Conservation (phyloP, 1,140 invertebrate species). For the Drosophila funebris region DNA sequence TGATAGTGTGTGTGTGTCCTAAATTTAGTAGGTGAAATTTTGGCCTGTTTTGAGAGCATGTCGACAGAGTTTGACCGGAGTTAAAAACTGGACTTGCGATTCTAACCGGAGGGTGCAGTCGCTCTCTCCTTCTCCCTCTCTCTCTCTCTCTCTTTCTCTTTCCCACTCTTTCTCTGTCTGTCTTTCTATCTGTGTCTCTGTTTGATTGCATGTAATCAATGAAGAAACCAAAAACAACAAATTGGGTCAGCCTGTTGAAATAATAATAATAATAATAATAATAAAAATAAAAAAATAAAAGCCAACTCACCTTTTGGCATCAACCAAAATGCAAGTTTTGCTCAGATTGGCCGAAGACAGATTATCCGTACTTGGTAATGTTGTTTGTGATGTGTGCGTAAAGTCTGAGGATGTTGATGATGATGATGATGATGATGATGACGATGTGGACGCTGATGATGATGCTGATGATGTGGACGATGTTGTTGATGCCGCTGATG, state of each 20-base stretch:
- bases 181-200: background rate
- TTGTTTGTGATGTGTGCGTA: conserved; percentile 76
- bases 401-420: conserved; percentile 68
- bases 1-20: conserved; percentile 28
- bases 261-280: background rate
- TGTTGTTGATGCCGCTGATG: conserved; percentile 25
- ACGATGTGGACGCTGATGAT: conserved; percentile 28
- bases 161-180: background rate
- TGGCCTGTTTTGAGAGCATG: conserved; percentile 31
- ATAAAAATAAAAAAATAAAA: conserved; percentile 10
- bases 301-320: conserved; percentile 74
- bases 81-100: conserved; percentile 25
- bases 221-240: background rate
- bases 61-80: conserved; percentile 5
- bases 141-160: background rate
- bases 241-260: conserved; percentile 6
- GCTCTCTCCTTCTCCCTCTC: background rate
- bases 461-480: conserved; percentile 30
- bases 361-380: conserved; percentile 79
- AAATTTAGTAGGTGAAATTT: conserved; percentile 52
- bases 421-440: conserved; percentile 45
- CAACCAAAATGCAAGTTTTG: conserved; percentile 74
- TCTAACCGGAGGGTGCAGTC: conserved; percentile 24
- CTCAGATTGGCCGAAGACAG: conserved; percentile 69
- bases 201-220: conserved; percentile 8